These are phyloP conservation scores for Drosophila subquinaria DNA, from an alignment of 2,888 invertebrate genomes.

Conservation along the genomic window DNA sequence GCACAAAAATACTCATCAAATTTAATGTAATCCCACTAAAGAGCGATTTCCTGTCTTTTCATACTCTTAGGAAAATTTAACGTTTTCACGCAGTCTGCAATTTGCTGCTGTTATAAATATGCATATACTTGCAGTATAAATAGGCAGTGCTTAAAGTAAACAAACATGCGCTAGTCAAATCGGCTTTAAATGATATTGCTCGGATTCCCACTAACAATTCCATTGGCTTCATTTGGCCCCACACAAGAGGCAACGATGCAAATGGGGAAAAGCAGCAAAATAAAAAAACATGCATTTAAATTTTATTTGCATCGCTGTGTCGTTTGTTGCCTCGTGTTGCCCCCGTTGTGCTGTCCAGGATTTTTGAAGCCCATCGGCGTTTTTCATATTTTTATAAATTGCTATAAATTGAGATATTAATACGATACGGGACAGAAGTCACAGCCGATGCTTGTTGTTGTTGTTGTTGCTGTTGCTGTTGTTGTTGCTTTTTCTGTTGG, in stretches of 20 bases:
- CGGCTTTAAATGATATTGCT: slow-evolving; percentile 49
- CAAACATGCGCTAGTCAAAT: slow-evolving; percentile 37
- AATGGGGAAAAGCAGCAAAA: slow-evolving; percentile 29
- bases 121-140: slow-evolving; percentile 20
- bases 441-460: slow-evolving; percentile 36
- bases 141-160: slow-evolving; percentile 28
- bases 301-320: slow-evolving; percentile 61
- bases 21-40: neutral
- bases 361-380: slow-evolving; percentile 55
- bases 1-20: too few relatives aligned
- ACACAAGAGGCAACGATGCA: slow-evolving; percentile 28
- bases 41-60: neutral
- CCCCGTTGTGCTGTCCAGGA: slow-evolving; percentile 16
- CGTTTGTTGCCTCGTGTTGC: slow-evolving; percentile 15
- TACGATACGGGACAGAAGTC: slow-evolving; percentile 80
- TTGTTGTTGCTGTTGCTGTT: slow-evolving; percentile 33
- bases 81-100: neutral
- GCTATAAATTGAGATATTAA: slow-evolving; percentile 83
- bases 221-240: slow-evolving; percentile 70
- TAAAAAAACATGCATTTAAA: slow-evolving; percentile 63
- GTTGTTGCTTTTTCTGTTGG: slow-evolving; percentile 46
- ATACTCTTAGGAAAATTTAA: neutral
- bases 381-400: slow-evolving; percentile 82
- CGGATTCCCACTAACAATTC: slow-evolving; percentile 34
- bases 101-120: slow-evolving; percentile 12